Evolutionary conservation across 2,113 vertebrate genomes (phyloP).

Genomic region (Polyodon spathula): DNA sequence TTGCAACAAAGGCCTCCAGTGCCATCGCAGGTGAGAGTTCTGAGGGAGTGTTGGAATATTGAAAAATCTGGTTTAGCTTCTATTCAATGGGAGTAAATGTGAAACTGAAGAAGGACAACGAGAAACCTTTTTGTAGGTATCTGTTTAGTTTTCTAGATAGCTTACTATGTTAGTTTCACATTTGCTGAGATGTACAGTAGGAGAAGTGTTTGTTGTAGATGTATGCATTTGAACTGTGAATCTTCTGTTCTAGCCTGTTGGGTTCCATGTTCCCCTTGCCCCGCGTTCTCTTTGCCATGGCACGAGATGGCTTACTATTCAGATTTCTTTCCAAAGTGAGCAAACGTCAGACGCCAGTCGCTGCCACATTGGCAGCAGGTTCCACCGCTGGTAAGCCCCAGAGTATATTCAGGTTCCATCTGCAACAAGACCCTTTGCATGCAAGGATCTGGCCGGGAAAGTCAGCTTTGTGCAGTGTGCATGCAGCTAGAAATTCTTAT

Average conservation of each 20-base stretch:
- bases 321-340: conserved; percentile 98
- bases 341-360: conserved; percentile 91
- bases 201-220: conserved; percentile 29
- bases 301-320: conserved; percentile 97
- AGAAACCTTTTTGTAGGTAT: too few species aligned
- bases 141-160: too few species aligned
- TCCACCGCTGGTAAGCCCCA: conserved; percentile 87
- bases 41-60: conserved; percentile 39
- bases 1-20: conserved; percentile 95
- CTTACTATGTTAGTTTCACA: too few species aligned
- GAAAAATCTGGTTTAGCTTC: conserved; percentile 31
- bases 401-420: conserved; percentile 8
- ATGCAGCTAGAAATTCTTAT: neutral
- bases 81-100: conserved; percentile 39
- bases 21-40: conserved; percentile 95
- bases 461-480: neutral
- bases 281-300: conserved; percentile 99
- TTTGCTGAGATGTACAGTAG: neutral
- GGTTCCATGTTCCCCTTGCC: conserved; percentile 98
- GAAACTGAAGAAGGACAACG: conserved; percentile 27
- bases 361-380: conserved; percentile 93
- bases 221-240: conserved; percentile 71
- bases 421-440: conserved; percentile 17
- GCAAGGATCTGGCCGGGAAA: neutral
- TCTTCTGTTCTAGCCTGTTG: conserved; percentile 95